These are phyloP conservation scores for Drosophila tropicalis DNA, from an alignment of 1,140 invertebrate species.

Conservation along the genomic window DNA sequence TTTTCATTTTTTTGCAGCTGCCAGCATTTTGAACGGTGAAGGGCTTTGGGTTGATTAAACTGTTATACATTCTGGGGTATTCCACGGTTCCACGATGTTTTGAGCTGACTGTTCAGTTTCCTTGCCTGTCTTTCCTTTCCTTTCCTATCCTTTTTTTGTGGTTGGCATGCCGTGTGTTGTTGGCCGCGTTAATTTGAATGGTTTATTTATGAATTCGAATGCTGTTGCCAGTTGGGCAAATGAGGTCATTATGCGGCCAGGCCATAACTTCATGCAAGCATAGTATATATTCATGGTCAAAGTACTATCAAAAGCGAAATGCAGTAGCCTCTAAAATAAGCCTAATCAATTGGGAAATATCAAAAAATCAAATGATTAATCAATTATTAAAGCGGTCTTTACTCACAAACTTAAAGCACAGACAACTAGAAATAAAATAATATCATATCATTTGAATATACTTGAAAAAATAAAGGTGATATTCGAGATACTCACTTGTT, in stretches of 20 bases:
- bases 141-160: background rate
- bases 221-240: slow-evolving; percentile 33
- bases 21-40: slow-evolving; percentile 15
- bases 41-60: slow-evolving; percentile 54
- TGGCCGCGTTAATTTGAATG: slow-evolving; percentile 65
- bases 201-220: slow-evolving; percentile 60
- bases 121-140: background rate
- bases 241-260: slow-evolving; percentile 27
- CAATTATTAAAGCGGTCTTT: no score
- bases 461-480: no score
- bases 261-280: background rate
- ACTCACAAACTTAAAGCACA: no score
- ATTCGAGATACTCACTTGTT: no score
- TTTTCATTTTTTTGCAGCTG: slow-evolving; percentile 18
- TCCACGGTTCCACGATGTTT: slow-evolving; percentile 2
- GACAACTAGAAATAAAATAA: no score
- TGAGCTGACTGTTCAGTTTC: slow-evolving; percentile 31
- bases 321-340: no score
- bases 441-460: no score
- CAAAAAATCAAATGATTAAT: no score
- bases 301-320: no score
- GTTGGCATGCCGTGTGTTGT: background rate
- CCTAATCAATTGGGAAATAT: no score
- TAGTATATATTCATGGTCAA: background rate
- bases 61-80: slow-evolving; percentile 37